Conservation (phyloP, 1,140 invertebrate species). For the Orius laevigatus region DNA sequence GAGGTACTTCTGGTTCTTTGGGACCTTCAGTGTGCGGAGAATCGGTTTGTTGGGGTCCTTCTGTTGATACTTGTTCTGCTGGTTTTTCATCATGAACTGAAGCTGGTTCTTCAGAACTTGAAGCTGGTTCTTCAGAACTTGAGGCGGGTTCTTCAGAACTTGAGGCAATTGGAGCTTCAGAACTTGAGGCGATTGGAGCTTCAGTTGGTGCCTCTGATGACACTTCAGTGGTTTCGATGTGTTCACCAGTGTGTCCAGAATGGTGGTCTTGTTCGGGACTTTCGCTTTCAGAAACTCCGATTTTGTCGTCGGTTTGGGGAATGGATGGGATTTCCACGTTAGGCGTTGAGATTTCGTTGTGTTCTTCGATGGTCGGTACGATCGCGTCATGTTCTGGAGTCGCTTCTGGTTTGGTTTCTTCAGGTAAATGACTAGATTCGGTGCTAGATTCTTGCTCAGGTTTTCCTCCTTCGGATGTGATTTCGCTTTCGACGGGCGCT, state of each 20-base stretch:
- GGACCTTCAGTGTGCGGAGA: neutral
- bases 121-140: conserved; percentile 12
- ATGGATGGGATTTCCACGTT: too few relatives aligned
- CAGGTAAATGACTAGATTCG: too few relatives aligned
- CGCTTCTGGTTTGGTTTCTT: neutral
- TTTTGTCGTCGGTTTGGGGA: too few relatives aligned
- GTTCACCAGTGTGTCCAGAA: too few relatives aligned
- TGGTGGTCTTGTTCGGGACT: too few relatives aligned
- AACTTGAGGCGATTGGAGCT: neutral
- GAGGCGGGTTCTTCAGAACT: conserved; percentile 4
- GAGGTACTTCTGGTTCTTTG: conserved; percentile 2
- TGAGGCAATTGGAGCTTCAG: conserved; percentile 1
- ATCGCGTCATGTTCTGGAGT: conserved; percentile 1
- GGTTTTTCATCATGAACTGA: conserved; percentile 18
- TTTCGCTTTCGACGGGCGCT: neutral
- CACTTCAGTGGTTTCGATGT: too few relatives aligned
- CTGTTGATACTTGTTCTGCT: conserved; percentile 18
- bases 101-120: conserved; percentile 16
- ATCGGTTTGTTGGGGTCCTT: conserved; percentile 5
- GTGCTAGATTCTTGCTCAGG: neutral
- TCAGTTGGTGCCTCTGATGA: conserved; percentile 3
- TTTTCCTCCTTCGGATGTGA: neutral
- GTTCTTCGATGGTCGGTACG: too few relatives aligned
- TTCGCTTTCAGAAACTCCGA: too few relatives aligned
- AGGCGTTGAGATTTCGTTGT: too few relatives aligned